Percentiles rank a stretch among this genome's conserved stretches.
These are phyloP conservation scores for Pontoporia blainvillei DNA, from an alignment of 2,113 vertebrate genomes.

Conservation along the genomic window DNA sequence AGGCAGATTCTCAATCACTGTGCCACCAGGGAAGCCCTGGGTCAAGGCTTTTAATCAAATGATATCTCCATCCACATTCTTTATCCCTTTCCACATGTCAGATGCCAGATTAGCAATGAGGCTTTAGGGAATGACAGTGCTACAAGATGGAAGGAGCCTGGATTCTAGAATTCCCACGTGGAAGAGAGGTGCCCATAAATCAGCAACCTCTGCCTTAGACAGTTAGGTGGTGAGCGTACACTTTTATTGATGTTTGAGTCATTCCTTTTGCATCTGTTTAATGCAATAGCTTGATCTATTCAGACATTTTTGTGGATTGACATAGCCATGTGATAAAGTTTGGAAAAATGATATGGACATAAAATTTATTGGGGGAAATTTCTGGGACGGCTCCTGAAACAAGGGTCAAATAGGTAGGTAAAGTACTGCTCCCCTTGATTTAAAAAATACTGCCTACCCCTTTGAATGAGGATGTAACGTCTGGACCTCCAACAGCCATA, in stretches of 20 bases:
- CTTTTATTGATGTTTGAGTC: background rate
- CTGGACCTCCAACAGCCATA: background rate
- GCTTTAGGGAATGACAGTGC: background rate
- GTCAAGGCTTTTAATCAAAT: background rate
- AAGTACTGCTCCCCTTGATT: background rate
- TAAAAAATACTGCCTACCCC: background rate
- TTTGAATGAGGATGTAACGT: background rate
- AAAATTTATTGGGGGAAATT: background rate
- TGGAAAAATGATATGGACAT: background rate
- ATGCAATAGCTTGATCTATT: background rate
- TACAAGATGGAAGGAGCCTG: background rate
- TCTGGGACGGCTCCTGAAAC: background rate
- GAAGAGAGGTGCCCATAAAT: background rate
- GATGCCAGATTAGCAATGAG: background rate
- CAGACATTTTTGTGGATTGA: background rate
- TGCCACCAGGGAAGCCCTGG: too few relatives aligned
- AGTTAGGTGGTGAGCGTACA: background rate
- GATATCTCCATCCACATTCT: background rate
- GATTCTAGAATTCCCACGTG: background rate
- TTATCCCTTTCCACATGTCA: background rate
- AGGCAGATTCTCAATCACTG: too few relatives aligned
- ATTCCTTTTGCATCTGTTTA: background rate
- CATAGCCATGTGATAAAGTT: background rate
- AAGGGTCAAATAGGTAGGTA: background rate
- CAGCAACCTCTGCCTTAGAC: background rate